Conservation (phyloP, 2,888 invertebrate genomes). For the Coelopa pilipes region DNA sequence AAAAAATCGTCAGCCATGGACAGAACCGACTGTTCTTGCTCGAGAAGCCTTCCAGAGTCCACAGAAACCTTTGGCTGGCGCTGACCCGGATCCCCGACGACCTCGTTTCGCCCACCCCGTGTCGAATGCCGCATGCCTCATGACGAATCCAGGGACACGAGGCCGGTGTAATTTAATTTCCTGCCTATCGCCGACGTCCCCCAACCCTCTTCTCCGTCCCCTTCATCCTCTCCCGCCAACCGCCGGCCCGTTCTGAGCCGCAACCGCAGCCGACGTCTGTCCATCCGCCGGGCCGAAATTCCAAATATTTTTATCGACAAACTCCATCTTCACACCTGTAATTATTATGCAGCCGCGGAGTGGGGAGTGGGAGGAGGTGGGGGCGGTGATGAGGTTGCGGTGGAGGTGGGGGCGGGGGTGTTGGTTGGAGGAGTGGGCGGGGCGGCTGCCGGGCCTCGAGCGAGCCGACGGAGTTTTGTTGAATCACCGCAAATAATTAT, state of each 20-base stretch:
- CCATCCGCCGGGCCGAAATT: slow-evolving; percentile 1
- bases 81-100: too few species aligned
- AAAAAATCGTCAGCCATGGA: too few species aligned
- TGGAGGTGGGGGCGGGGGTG: not conserved
- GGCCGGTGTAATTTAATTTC: slow-evolving; percentile 9
- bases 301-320: slow-evolving; percentile 40
- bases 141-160: not conserved
- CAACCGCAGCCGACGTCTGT: not conserved
- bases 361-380: not conserved
- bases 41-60: too few species aligned
- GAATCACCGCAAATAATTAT: slow-evolving; percentile 51
- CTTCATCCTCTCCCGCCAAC: not conserved
- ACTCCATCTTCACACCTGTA: slow-evolving; percentile 47
- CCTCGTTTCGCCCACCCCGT: too few species aligned
- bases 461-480: slow-evolving; percentile 41
- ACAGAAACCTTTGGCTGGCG: too few species aligned
- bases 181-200: not conserved
- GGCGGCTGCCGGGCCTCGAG: not conserved
- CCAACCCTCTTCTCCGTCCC: not conserved
- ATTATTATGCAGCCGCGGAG: slow-evolving; percentile 37
- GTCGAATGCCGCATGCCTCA: too few species aligned
- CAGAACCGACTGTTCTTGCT: too few species aligned
- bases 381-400: slow-evolving; percentile 1
- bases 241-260: not conserved
- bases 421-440: not conserved